Conservation (phyloP, 2,113 vertebrate species). For the Calidris pygmaea region DNA sequence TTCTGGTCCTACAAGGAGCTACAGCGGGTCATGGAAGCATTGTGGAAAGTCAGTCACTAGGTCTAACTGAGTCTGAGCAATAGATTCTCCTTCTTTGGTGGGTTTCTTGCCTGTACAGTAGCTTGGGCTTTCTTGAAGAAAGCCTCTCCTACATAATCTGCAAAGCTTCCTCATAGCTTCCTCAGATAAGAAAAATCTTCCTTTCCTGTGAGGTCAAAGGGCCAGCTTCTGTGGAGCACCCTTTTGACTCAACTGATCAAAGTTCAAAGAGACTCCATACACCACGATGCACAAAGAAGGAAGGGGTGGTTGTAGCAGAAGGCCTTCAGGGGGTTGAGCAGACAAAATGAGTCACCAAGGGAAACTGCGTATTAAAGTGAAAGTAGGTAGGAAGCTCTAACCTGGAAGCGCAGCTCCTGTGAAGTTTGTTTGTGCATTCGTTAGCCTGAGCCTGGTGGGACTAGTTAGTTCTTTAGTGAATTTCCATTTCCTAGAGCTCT, state of each 20-base stretch:
- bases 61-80: neutral
- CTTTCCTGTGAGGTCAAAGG: neutral
- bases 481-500: slow-evolving; percentile 11
- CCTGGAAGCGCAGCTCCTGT: slow-evolving; percentile 13
- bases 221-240: neutral
- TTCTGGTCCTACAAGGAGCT: neutral
- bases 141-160: neutral
- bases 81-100: neutral
- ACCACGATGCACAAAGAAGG: fast-evolving
- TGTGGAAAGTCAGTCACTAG: neutral
- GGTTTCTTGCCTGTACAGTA: neutral
- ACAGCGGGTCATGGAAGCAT: neutral
- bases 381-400: neutral
- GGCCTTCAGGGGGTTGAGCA: neutral
- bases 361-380: neutral
- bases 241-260: neutral
- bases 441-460: neutral
- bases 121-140: neutral
- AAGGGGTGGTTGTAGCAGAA: neutral
- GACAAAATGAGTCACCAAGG: neutral
- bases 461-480: slow-evolving; percentile 1
- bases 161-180: neutral
- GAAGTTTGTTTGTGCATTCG: neutral
- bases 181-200: neutral
- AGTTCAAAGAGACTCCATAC: neutral